Evolutionary conservation across 2,797 vertebrate genomes (phyloP), one percentile per base, ranked within the genome.

Genomic region (Loris lydekkerianus): DNA sequence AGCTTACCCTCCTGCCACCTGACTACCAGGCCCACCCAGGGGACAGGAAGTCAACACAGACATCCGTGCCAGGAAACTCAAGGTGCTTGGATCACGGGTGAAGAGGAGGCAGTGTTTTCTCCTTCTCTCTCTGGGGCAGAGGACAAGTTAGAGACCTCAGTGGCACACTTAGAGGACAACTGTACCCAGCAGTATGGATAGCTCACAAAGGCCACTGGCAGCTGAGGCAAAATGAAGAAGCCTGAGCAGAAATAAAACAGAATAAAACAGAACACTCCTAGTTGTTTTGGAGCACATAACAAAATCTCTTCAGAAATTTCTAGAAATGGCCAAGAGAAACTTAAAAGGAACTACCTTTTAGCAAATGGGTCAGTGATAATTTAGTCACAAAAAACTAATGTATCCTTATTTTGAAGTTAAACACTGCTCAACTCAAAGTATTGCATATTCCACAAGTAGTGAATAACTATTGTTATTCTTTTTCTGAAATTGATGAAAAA

Each of bases 341-440:
- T 78, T 88, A 53, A 80, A 81, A 75, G 34, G 29, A 76, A 72
- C 15, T 29, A 82, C 13, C 49, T 86, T 63, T 81, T 69, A 95
- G 65, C 86, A 63, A 88, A 94, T 3, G 15, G 58, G 76, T 89
- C 85, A 58, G 76, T 63, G 83, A 61, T 89, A 87, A 81, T 91
- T 93, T 81, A 93, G 78, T 91, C 82, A 91, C 31, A n/a, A 69
- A 95, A 81, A 72, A 20, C 43, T 92, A 87, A 83, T 29, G 10
- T 60, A 69, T n/a, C 43, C 86, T 97, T 40, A 18, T 86, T 89
- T 91, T 75, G 75, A 86, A 91, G 58, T 92, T 73, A 87, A 37
- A 58, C 4, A 23, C 46, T 67, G 49, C 21, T 20, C 20, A 89
- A 63, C 18, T 40, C 58, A 81, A 78, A 72, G n/a, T 53, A 40